A percentile compares a stretch with the other conserved stretches of the same genome.
These are phyloP conservation scores for Calameuta pallipes DNA, from an alignment of 2,888 invertebrate species.

Conservation along the genomic window DNA sequence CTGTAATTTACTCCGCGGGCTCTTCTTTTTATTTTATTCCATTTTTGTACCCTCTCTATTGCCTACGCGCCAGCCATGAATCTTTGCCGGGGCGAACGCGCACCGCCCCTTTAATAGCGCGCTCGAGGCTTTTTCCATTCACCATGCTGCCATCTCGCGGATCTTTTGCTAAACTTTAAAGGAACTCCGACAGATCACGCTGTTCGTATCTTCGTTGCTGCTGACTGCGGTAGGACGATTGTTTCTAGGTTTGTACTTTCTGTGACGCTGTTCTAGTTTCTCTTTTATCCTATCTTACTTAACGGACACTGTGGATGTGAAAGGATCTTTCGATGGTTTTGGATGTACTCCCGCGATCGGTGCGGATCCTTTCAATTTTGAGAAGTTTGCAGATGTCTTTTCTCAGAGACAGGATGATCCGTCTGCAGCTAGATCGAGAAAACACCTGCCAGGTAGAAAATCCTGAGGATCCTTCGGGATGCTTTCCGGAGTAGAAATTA, in stretches of 20 bases:
- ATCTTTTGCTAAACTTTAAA: neutral
- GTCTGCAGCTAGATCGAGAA: slow-evolving; percentile 5
- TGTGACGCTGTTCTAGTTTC: neutral
- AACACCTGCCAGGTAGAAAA: slow-evolving; percentile 46
- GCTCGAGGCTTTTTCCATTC: slow-evolving; percentile 62
- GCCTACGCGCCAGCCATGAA: slow-evolving; percentile 63
- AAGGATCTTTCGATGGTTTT: neutral
- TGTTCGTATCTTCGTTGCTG: neutral
- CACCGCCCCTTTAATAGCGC: slow-evolving; percentile 68
- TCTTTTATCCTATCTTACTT: neutral
- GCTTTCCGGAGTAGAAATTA: slow-evolving; percentile 33
- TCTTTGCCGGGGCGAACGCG: slow-evolving; percentile 57
- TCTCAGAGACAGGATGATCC: neutral
- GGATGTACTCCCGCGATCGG: neutral
- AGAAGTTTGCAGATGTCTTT: neutral
- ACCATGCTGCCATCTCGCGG: slow-evolving; percentile 58
- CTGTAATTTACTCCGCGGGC: slow-evolving; percentile 57
- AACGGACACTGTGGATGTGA: neutral
- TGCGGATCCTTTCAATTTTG: neutral
- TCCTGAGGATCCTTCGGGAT: slow-evolving; percentile 26
- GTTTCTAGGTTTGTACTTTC: neutral
- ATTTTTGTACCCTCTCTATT: slow-evolving; percentile 45
- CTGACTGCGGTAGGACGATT: neutral
- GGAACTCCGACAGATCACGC: neutral
- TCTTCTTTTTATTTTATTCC: slow-evolving; percentile 47